phyloP scores from a whole-genome alignment of 1,140 invertebrate species.

The Drosophila funebris region DNA sequence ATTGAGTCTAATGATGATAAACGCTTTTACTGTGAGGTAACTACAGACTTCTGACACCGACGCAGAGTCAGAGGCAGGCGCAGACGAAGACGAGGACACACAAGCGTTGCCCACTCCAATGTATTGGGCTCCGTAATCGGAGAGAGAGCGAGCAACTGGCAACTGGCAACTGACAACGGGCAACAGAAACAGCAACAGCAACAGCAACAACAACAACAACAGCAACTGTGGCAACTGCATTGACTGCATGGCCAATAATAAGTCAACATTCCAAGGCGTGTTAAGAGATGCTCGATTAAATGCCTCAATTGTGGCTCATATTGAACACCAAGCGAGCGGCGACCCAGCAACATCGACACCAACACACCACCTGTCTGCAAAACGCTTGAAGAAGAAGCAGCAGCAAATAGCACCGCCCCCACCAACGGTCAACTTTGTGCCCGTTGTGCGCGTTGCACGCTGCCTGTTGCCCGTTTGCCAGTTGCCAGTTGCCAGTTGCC shows the following conservation, averaged over 20 bases:
- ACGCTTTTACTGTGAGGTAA: conserved; percentile 83
- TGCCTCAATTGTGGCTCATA: conserved; percentile 82
- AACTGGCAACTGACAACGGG: no score
- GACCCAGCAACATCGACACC: conserved; percentile 76
- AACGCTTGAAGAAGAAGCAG: conserved; percentile 27
- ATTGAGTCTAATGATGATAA: conserved; percentile 84
- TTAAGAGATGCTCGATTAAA: conserved; percentile 82
- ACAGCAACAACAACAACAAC: conserved; percentile 25
- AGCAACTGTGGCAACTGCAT: conserved; percentile 33
- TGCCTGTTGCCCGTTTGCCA: conserved; percentile 29
- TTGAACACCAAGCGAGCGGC: conserved; percentile 72
- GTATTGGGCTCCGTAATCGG: conserved; percentile 2
- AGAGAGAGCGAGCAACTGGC: neutral
- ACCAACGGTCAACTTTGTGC: conserved; percentile 71
- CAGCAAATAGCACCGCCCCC: conserved; percentile 77
- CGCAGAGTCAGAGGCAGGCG: conserved; percentile 39
- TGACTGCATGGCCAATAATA: conserved; percentile 76
- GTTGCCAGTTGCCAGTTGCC: conserved; percentile 28
- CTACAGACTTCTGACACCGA: conserved; percentile 81
- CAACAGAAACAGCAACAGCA: conserved; percentile 8
- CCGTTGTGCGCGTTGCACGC: conserved; percentile 16
- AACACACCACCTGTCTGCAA: conserved; percentile 77
- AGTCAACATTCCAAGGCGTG: conserved; percentile 82
- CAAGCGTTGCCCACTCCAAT: conserved; percentile 12
- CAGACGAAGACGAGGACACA: conserved; percentile 3